phyloP scores from a whole-genome alignment of 2,113 vertebrate species.

The Podarcis cretensis region DNA sequence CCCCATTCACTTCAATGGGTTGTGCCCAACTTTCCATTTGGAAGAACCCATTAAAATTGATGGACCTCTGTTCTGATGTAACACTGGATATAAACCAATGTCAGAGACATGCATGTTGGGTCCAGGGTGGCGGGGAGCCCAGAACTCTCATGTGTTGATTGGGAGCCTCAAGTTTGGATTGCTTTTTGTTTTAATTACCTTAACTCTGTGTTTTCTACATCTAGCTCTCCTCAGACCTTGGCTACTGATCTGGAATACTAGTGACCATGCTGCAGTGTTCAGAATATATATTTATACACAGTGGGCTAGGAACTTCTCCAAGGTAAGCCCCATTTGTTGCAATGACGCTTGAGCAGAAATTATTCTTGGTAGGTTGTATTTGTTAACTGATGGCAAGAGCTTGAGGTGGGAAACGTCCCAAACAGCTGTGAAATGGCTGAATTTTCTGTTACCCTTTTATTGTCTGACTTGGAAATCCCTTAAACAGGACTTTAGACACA shows the following conservation, averaged over 20 bases:
- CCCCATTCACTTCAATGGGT: not conserved
- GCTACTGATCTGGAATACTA: too few relatives aligned
- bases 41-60: too few relatives aligned
- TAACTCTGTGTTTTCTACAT: slow-evolving; percentile 5
- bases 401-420: too few relatives aligned
- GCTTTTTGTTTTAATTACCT: too few relatives aligned
- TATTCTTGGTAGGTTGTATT: not conserved
- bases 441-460: not conserved
- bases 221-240: slow-evolving; percentile 1
- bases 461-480: not conserved
- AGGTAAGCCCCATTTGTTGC: not conserved
- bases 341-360: not conserved
- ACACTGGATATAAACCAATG: not conserved
- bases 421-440: not conserved
- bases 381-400: not conserved
- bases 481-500: not conserved
- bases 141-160: not conserved
- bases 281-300: not conserved
- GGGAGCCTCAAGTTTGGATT: not conserved
- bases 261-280: not conserved
- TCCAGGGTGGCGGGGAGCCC: too few relatives aligned
- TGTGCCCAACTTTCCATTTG: too few relatives aligned
- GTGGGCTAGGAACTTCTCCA: not conserved
- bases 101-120: not conserved
- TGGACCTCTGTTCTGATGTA: too few relatives aligned